Conservation (phyloP, 2,113 vertebrate species). For the Chloropsis cyanopogon region DNA sequence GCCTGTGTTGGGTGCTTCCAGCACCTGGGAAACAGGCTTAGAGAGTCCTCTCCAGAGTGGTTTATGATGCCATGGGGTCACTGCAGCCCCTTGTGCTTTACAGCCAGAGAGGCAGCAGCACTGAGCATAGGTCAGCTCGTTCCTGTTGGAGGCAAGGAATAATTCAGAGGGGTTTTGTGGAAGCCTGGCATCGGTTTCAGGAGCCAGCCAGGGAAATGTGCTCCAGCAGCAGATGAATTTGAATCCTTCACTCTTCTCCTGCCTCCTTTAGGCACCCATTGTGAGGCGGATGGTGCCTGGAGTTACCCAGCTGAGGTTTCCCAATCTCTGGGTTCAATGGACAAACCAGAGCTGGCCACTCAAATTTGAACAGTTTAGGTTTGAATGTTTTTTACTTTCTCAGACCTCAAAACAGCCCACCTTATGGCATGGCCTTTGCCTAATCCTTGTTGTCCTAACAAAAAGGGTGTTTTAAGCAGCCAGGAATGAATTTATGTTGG, state of each 20-base stretch:
- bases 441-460: background rate
- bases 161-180: background rate
- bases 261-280: background rate
- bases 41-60: background rate
- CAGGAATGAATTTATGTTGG: slow-evolving; percentile 33
- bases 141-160: background rate
- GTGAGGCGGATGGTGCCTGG: background rate
- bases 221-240: background rate
- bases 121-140: background rate
- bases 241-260: background rate
- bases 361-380: background rate
- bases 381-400: background rate
- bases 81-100: background rate
- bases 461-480: background rate
- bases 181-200: background rate
- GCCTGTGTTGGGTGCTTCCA: fast-evolving
- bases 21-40: background rate
- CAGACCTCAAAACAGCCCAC: background rate
- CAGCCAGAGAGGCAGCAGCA: background rate
- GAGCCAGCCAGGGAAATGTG: fast-evolving
- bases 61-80: background rate
- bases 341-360: fast-evolving
- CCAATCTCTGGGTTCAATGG: background rate
- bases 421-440: background rate
- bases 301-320: background rate